These are phyloP conservation scores for Geotrypetes seraphini DNA, from an alignment of 2,797 vertebrate genomes.

Conservation along the genomic window DNA sequence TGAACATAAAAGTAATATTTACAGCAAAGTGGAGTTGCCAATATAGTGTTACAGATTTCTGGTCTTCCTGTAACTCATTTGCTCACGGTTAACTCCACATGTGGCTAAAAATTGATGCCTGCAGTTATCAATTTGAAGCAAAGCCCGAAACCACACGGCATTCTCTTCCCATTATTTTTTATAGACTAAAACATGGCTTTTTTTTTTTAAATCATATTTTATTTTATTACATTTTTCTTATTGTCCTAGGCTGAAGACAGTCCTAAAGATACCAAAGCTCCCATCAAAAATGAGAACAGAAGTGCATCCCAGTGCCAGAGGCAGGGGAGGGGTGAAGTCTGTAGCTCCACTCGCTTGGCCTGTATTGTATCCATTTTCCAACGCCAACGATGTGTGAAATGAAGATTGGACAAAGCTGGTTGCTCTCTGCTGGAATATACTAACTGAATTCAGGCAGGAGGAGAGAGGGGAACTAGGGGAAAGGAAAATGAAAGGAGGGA, in stretches of 20 bases:
- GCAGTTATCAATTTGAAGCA: background rate
- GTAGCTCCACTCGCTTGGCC: too few relatives aligned
- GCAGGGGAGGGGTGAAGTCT: background rate
- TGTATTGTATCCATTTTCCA: constrained; percentile 37
- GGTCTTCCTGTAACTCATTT: background rate
- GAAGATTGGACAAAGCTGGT: constrained; percentile 44
- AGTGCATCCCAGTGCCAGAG: too few relatives aligned
- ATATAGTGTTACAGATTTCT: background rate
- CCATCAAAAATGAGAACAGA: background rate
- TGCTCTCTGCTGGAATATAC: constrained; percentile 37
- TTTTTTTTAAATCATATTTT: background rate
- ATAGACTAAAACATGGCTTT: too few relatives aligned
- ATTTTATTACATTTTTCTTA: too few relatives aligned
- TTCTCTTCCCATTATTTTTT: too few relatives aligned
- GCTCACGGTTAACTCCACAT: background rate
- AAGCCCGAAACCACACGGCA: too few relatives aligned
- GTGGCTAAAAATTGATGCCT: background rate
- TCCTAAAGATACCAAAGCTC: background rate
- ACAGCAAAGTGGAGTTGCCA: background rate
- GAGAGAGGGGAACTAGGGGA: background rate
- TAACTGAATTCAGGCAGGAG: background rate
- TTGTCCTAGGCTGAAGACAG: background rate
- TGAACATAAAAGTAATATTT: too few relatives aligned
- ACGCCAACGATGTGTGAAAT: constrained; percentile 45
- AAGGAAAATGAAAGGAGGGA: background rate